Conservation (phyloP, 2,888 invertebrate genomes). For the Acanthococcus lagerstroemiae region DNA sequence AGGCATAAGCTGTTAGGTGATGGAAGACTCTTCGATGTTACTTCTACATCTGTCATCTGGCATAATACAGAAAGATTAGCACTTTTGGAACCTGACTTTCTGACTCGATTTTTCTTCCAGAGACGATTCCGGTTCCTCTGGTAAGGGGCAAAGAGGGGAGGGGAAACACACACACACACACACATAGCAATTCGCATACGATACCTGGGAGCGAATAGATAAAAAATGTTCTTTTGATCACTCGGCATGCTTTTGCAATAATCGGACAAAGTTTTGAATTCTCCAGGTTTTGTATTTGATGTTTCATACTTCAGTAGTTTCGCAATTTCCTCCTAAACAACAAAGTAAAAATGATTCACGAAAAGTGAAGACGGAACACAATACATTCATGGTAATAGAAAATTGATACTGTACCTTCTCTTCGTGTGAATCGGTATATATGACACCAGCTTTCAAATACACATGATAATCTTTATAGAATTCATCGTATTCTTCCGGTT, state of each 20-base stretch:
- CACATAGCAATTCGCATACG: too few species aligned
- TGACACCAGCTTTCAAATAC: constrained; percentile 91
- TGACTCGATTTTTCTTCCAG: too few species aligned
- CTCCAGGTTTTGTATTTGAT: constrained; percentile 60
- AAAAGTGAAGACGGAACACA: too few species aligned
- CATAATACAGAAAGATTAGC: too few species aligned
- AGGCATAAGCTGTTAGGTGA: too few species aligned
- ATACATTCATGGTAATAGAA: too few species aligned
- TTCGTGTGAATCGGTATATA: constrained; percentile 64
- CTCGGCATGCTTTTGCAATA: constrained; percentile 68
- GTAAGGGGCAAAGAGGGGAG: too few species aligned
- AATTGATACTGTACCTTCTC: constrained; percentile 70
- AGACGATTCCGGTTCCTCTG: too few species aligned
- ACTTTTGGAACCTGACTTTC: too few species aligned
- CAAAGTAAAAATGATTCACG: constrained; percentile 27
- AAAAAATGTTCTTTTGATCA: constrained; percentile 78
- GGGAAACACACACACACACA: too few species aligned
- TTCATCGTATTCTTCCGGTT: constrained; percentile 64
- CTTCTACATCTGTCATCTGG: too few species aligned
- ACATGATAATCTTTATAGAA: constrained; percentile 89
- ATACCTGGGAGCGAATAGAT: constrained; percentile 84
- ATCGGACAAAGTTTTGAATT: constrained; percentile 62
- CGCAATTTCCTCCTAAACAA: constrained; percentile 70
- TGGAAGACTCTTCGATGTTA: too few species aligned
- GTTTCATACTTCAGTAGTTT: constrained; percentile 87